Percentiles rank a stretch among this genome's conserved stretches.
phyloP scores from a whole-genome alignment of 2,888 invertebrate genomes.

The Creontiades dilutus region DNA sequence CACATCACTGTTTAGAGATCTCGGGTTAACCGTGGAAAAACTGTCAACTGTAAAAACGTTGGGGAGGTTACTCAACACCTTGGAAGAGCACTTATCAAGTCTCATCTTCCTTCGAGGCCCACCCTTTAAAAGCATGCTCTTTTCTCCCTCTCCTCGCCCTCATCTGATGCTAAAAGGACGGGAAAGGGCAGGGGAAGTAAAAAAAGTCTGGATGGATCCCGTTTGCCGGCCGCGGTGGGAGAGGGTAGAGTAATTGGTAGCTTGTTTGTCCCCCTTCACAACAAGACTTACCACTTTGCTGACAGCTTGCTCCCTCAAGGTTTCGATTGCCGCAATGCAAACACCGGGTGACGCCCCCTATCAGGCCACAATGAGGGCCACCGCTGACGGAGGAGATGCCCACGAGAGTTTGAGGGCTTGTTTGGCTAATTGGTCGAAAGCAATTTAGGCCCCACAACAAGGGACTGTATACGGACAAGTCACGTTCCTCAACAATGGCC shows the following conservation, averaged over 20 bases:
- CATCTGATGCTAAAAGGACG: not conserved
- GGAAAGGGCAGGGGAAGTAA: not conserved
- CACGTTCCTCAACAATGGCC: not conserved
- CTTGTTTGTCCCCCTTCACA: slow-evolving; percentile 62
- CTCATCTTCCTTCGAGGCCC: slow-evolving; percentile 63
- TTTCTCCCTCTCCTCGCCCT: not conserved
- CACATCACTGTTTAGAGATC: slow-evolving; percentile 67
- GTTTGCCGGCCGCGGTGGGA: not conserved
- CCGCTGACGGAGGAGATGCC: not conserved
- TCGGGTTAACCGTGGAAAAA: slow-evolving; percentile 72
- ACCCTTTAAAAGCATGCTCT: slow-evolving; percentile 63
- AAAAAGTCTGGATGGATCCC: slow-evolving; percentile 3
- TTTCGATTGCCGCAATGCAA: slow-evolving; percentile 68
- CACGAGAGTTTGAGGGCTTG: slow-evolving; percentile 40
- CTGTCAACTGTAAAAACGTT: slow-evolving; percentile 72
- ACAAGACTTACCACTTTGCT: slow-evolving; percentile 71
- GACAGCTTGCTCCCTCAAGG: slow-evolving; percentile 61
- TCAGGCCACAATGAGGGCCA: slow-evolving; percentile 7
- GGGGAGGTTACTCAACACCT: slow-evolving; percentile 72
- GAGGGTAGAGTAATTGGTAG: slow-evolving; percentile 63
- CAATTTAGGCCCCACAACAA: not conserved
- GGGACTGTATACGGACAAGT: not conserved
- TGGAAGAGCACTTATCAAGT: slow-evolving; percentile 67
- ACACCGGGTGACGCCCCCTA: slow-evolving; percentile 64
- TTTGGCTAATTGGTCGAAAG: slow-evolving; percentile 50